Percentiles rank a stretch among this genome's conserved stretches.
phyloP scores from a whole-genome alignment of 2,888 invertebrate species.

The Rhabditoides inermis region DNA sequence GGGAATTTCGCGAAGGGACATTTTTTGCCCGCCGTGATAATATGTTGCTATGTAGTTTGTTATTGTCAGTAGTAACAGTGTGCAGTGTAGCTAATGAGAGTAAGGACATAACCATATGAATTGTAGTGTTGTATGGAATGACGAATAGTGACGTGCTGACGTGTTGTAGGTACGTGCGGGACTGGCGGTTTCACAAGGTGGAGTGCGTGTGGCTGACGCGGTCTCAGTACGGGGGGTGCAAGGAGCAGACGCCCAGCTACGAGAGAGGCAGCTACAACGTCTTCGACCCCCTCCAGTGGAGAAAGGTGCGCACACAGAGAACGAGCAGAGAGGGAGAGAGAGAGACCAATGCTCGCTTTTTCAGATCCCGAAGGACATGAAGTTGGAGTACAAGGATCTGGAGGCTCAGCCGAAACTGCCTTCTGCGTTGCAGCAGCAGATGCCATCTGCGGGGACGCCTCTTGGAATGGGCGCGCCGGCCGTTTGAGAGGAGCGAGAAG shows the following conservation, averaged over 20 bases:
- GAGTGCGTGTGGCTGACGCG: conserved; percentile 69
- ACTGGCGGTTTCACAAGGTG: conserved; percentile 98
- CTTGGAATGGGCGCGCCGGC: too few relatives aligned
- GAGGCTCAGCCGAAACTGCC: conserved; percentile 71
- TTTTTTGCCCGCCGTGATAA: too few relatives aligned
- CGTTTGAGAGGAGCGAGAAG: too few relatives aligned
- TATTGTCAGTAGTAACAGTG: too few relatives aligned
- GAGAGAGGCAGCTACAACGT: conserved; percentile 98
- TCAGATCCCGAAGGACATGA: conserved; percentile 77
- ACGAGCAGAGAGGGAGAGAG: background rate
- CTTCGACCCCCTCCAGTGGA: conserved; percentile 97
- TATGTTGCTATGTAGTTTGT: too few relatives aligned
- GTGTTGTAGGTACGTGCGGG: conserved; percentile 79
- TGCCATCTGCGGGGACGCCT: too few relatives aligned
- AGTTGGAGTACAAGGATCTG: conserved; percentile 95
- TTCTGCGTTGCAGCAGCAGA: conserved; percentile 6
- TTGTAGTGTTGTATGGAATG: too few relatives aligned
- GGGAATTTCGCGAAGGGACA: too few relatives aligned
- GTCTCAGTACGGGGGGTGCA: conserved; percentile 40
- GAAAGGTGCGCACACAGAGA: conserved; percentile 66
- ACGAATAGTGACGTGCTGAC: too few relatives aligned
- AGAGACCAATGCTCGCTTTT: conserved; percentile 3
- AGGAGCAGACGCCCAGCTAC: conserved; percentile 85
- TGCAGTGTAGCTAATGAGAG: too few relatives aligned
- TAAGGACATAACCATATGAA: too few relatives aligned